Conservation (phyloP, 2,888 invertebrate genomes). For the Drosophila testacea region DNA sequence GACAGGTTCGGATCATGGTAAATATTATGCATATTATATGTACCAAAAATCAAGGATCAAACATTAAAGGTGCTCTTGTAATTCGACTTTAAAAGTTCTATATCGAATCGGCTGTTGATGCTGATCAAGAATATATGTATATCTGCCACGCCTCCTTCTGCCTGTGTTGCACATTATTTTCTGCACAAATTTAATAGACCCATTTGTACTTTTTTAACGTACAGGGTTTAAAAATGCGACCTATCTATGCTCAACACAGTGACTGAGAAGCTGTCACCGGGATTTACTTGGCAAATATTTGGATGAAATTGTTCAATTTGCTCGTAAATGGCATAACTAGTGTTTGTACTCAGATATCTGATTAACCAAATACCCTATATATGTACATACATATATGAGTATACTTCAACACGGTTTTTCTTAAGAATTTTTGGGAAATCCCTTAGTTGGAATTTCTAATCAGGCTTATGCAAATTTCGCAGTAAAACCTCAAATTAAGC, state of each 20-base stretch:
- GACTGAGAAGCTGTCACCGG: slow-evolving; percentile 36
- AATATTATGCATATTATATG: too few relatives aligned
- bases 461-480: not conserved
- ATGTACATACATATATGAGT: not conserved
- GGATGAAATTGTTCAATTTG: slow-evolving; percentile 41
- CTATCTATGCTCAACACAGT: slow-evolving; percentile 2
- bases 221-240: too few relatives aligned
- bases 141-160: too few relatives aligned
- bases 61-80: too few relatives aligned
- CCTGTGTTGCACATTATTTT: too few relatives aligned
- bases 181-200: too few relatives aligned
- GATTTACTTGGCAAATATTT: slow-evolving; percentile 27
- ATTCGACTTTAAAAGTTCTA: too few relatives aligned
- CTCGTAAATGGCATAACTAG: slow-evolving; percentile 22
- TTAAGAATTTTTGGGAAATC: not conserved
- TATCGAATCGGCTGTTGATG: too few relatives aligned
- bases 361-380: slow-evolving; percentile 5
- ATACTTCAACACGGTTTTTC: not conserved
- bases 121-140: too few relatives aligned
- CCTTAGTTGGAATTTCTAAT: not conserved
- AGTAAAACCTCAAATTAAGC: not conserved
- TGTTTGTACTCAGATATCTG: not conserved
- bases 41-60: too few relatives aligned
- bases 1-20: too few relatives aligned
- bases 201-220: too few relatives aligned